A percentile compares a stretch with the other conserved stretches of the same genome.
Conservation (phyloP, 2,113 vertebrate species). For the Ammodramus savannarum region DNA sequence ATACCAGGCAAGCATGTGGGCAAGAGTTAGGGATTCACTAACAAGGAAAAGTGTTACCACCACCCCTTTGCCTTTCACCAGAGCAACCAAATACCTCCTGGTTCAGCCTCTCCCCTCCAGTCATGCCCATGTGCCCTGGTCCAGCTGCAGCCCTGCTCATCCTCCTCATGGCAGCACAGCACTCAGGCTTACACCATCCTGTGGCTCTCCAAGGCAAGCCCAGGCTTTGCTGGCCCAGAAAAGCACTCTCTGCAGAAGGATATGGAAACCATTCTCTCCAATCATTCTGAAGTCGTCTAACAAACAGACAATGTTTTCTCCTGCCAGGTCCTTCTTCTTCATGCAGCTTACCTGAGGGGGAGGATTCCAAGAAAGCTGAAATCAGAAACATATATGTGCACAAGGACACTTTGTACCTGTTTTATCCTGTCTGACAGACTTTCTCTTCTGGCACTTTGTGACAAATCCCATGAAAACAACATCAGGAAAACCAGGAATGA, state of each 20-base stretch:
- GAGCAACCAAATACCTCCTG: neutral
- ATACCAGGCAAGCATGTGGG: conserved; percentile 80
- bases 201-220: neutral
- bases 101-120: neutral
- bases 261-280: conserved; percentile 82
- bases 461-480: neutral
- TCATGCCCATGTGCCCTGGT: neutral
- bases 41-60: neutral
- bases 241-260: conserved; percentile 63
- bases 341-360: conserved; percentile 72
- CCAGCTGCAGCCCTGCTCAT: neutral
- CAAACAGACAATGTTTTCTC: conserved; percentile 73
- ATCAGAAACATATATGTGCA: neutral
- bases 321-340: conserved; percentile 67
- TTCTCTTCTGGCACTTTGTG: neutral
- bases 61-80: neutral
- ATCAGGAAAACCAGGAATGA: neutral
- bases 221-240: neutral
- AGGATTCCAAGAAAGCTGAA: neutral
- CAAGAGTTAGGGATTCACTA: conserved; percentile 45
- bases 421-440: neutral
- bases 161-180: neutral
- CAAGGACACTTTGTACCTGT: neutral
- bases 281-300: conserved; percentile 84
- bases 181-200: neutral